Conservation (phyloP, 2,888 invertebrate species). For the Tipula vernalis region DNA sequence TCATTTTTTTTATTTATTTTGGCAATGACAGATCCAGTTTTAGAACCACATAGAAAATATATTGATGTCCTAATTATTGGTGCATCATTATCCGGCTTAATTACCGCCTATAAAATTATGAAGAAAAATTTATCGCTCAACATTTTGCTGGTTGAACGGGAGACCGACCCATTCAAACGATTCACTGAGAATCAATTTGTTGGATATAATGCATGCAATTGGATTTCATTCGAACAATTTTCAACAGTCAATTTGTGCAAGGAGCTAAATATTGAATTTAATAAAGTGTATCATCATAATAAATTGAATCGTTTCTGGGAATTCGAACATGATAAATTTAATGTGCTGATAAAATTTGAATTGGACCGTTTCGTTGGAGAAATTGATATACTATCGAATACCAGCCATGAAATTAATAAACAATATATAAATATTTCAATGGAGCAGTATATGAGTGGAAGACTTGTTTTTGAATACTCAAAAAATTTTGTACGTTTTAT, state of each 20-base stretch:
- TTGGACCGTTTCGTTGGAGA: not conserved
- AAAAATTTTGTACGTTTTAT: not conserved
- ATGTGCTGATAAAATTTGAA: not conserved
- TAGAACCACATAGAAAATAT: not conserved
- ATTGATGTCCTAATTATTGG: not conserved
- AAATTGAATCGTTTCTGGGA: not conserved
- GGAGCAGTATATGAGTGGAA: not conserved
- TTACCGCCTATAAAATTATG: not conserved
- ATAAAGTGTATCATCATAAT: not conserved
- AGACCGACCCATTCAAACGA: not conserved
- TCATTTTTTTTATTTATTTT: not conserved
- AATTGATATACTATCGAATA: not conserved
- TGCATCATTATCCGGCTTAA: not conserved
- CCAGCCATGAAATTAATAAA: not conserved
- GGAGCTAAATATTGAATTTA: not conserved
- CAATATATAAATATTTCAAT: not conserved
- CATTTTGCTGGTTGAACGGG: not conserved
- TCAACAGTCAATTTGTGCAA: not conserved
- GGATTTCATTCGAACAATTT: not conserved
- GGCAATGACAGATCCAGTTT: not conserved
- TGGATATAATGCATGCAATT: not conserved
- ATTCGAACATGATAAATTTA: not conserved
- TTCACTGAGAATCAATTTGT: not conserved
- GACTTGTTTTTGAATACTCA: not conserved
- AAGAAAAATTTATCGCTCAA: not conserved